These are phyloP conservation scores for Thecophora atra DNA, from an alignment of 2,888 invertebrate species.

Conservation along the genomic window DNA sequence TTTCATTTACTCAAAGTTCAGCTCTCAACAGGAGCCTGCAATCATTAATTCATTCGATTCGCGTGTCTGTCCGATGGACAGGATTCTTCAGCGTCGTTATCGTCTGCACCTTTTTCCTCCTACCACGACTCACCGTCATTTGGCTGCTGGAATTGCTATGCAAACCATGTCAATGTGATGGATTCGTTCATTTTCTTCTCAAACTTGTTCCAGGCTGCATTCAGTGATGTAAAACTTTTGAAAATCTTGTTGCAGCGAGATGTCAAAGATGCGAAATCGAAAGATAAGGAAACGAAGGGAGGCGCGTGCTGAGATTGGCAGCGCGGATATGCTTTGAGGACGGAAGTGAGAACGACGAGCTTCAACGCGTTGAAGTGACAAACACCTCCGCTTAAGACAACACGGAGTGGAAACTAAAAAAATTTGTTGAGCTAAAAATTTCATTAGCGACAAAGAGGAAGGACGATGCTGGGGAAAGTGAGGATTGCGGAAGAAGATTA, in stretches of 20 bases:
- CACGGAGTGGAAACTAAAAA: conserved; percentile 16
- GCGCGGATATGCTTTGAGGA: background rate
- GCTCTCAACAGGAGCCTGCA: background rate
- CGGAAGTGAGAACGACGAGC: background rate
- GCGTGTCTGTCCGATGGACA: background rate
- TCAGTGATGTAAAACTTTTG: conserved; percentile 13
- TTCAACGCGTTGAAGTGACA: background rate
- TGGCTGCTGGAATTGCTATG: conserved; percentile 13
- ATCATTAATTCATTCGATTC: conserved; percentile 19
- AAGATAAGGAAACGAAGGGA: background rate
- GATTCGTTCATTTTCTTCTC: conserved; percentile 28
- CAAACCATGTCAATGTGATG: conserved; percentile 26
- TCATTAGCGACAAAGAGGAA: background rate
- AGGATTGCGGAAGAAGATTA: background rate
- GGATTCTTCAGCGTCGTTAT: background rate
- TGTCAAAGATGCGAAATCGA: background rate
- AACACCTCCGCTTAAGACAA: conserved; percentile 23
- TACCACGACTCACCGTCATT: background rate
- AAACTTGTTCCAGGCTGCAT: background rate
- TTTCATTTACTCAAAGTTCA: background rate
- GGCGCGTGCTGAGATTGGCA: background rate
- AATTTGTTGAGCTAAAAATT: conserved; percentile 17
- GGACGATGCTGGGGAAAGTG: background rate
- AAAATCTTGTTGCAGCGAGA: conserved; percentile 14
- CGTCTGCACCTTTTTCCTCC: background rate